phyloP scores from a whole-genome alignment of 2,797 vertebrate genomes.

The Pelobates cultripes region DNA sequence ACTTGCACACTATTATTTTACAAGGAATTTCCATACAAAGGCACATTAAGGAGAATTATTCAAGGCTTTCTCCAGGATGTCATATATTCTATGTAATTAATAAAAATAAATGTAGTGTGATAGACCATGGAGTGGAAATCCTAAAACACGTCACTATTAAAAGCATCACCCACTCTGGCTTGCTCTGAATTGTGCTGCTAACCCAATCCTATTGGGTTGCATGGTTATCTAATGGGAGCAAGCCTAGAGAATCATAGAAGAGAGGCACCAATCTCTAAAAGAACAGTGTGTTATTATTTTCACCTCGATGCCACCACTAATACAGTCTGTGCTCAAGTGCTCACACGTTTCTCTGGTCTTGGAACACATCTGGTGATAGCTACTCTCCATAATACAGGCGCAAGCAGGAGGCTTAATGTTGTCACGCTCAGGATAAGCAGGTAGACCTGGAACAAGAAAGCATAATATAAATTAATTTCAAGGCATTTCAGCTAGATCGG shows the following conservation, averaged over 20 bases:
- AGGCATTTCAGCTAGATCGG: no score
- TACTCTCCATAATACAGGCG: constrained; percentile 90
- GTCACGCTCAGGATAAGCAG: constrained; percentile 94
- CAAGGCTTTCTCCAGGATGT: constrained; percentile 52
- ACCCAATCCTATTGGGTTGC: background rate
- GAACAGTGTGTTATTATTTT: background rate
- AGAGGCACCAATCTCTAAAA: background rate
- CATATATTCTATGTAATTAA: constrained; percentile 40
- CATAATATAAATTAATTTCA: no score
- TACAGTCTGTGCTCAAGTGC: constrained; percentile 72
- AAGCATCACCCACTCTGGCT: constrained; percentile 10
- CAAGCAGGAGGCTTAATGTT: constrained; percentile 91
- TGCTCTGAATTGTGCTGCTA: constrained; percentile 9
- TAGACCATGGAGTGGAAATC: constrained; percentile 14
- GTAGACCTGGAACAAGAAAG: constrained; percentile 81
- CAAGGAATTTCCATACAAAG: constrained; percentile 68
- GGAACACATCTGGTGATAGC: constrained; percentile 81
- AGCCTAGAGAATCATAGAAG: constrained; percentile 49
- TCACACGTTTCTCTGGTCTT: constrained; percentile 77
- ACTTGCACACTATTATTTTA: constrained; percentile 59
- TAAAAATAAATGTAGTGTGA: constrained; percentile 12
- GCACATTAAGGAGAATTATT: constrained; percentile 70
- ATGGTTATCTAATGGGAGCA: constrained; percentile 3
- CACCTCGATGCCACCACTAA: background rate
- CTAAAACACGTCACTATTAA: background rate